phyloP scores from a whole-genome alignment of 2,113 vertebrate species.

The Parus major region DNA sequence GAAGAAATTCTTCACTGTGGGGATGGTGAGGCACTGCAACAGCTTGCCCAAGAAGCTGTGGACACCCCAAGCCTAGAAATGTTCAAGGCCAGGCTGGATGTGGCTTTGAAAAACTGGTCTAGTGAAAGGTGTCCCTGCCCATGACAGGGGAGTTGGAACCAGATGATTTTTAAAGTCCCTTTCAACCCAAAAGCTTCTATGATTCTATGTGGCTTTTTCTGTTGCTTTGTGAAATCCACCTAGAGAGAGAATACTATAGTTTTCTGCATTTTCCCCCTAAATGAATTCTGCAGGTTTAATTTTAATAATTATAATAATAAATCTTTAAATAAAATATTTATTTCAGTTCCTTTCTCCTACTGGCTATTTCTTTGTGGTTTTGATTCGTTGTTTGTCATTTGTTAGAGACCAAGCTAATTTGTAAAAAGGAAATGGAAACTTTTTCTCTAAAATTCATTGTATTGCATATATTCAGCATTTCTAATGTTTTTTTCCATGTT shows the following conservation, averaged over 20 bases:
- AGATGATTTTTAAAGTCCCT: neutral
- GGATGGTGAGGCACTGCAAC: neutral
- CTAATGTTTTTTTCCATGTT: neutral
- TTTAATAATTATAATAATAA: too few species aligned
- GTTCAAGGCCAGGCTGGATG: neutral
- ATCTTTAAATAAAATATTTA: neutral
- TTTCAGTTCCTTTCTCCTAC: neutral
- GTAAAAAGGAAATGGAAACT: neutral
- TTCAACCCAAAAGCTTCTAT: neutral
- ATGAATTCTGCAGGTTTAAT: neutral
- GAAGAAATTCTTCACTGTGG: neutral
- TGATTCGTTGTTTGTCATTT: neutral
- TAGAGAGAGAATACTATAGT: neutral
- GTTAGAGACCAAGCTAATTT: neutral
- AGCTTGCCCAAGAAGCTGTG: neutral
- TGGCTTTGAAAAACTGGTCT: neutral
- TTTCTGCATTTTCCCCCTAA: neutral
- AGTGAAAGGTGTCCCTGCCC: neutral
- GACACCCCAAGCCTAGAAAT: neutral
- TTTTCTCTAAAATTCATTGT: neutral
- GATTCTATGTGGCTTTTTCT: neutral
- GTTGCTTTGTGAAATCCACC: neutral
- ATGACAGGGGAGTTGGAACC: rapidly evolving
- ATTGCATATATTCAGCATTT: neutral
- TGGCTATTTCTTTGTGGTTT: neutral